Percentiles rank a stretch among this genome's conserved stretches.
phyloP scores from a whole-genome alignment of 2,797 vertebrate species.

The Hipposideros larvatus region DNA sequence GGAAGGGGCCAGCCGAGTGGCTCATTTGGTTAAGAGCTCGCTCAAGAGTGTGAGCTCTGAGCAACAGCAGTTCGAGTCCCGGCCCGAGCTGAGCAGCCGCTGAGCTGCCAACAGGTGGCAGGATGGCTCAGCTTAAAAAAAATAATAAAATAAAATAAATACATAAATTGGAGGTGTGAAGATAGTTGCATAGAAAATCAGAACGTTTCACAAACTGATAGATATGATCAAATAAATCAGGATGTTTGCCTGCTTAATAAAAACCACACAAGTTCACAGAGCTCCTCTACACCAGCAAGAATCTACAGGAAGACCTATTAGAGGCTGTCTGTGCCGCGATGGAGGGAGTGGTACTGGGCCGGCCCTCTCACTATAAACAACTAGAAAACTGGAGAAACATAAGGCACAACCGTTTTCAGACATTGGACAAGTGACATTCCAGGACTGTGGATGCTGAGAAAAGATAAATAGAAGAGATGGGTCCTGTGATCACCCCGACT shows the following conservation, averaged over 20 bases:
- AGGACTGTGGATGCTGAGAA: not conserved
- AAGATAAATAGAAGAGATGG: not conserved
- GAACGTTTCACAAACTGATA: not conserved
- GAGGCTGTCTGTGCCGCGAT: not conserved
- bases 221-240: not conserved
- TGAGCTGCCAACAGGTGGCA: too few relatives aligned
- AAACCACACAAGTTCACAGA: not conserved
- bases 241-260: not conserved
- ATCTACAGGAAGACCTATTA: too few relatives aligned
- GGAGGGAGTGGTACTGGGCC: not conserved
- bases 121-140: too few relatives aligned
- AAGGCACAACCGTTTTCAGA: not conserved
- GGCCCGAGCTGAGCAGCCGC: too few relatives aligned
- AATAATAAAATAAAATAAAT: too few relatives aligned
- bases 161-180: not conserved
- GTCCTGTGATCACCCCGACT: not conserved
- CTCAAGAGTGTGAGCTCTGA: too few relatives aligned
- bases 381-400: not conserved
- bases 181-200: not conserved
- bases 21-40: too few relatives aligned
- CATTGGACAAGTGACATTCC: fast-evolving
- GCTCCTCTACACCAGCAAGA: too few relatives aligned
- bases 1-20: not conserved
- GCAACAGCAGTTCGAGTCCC: too few relatives aligned
- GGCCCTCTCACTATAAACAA: not conserved